Evolutionary conservation across 2,888 invertebrate genomes (phyloP).

Genomic region (Acronicta psi): DNA sequence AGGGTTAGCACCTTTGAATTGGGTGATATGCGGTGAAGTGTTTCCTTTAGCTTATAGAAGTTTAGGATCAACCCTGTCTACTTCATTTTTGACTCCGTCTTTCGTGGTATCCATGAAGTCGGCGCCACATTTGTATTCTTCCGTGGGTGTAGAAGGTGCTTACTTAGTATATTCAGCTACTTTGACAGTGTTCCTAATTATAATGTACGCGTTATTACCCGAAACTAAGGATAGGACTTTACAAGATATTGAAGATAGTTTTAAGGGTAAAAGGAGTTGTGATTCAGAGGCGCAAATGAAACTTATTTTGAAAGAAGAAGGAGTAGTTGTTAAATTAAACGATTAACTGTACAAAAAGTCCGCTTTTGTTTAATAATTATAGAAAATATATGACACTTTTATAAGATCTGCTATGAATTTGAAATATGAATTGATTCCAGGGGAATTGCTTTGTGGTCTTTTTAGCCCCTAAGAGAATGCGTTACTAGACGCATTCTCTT

Average conservation of each 20-base stretch:
- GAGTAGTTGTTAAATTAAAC: constrained; percentile 41
- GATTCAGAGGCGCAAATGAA: constrained; percentile 79
- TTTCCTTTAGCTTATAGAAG: constrained; percentile 85
- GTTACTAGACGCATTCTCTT: no score
- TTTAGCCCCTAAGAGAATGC: no score
- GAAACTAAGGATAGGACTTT: constrained; percentile 85
- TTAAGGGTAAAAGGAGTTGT: constrained; percentile 73
- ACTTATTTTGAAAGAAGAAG: constrained; percentile 69
- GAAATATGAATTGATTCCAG: no score
- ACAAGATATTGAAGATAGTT: constrained; percentile 84
- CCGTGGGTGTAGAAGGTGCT: constrained; percentile 83
- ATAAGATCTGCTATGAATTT: no score
- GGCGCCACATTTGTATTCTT: constrained; percentile 82
- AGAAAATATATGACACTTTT: no score
- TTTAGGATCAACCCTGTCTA: constrained; percentile 82
- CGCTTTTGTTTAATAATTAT: no score
- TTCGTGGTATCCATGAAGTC: constrained; percentile 86
- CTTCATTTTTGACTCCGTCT: constrained; percentile 81
- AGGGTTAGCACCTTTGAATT: constrained; percentile 82
- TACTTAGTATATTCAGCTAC: constrained; percentile 81
- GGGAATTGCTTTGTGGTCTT: no score
- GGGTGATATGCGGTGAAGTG: constrained; percentile 86
- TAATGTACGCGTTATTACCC: constrained; percentile 79
- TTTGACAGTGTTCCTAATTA: constrained; percentile 73
- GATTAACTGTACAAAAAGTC: background rate